These are phyloP conservation scores for Maccullochella peelii DNA, from an alignment of 2,113 vertebrate species.

Conservation along the genomic window DNA sequence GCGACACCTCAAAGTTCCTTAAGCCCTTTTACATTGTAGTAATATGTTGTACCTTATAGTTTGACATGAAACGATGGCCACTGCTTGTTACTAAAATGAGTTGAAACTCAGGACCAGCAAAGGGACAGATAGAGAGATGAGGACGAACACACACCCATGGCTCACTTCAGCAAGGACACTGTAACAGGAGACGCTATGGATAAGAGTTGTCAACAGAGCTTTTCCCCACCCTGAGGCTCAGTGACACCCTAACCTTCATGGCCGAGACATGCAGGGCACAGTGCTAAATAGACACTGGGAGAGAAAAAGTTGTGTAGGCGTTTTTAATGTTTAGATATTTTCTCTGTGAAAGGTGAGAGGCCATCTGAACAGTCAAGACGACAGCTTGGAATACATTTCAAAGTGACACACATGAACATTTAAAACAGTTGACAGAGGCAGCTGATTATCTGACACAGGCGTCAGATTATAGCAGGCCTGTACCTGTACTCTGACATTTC, in stretches of 20 bases:
- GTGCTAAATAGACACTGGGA: constrained; percentile 2
- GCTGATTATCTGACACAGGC: constrained; percentile 38
- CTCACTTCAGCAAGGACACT: constrained; percentile 18
- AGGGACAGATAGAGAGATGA: background rate
- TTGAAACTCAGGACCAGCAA: background rate
- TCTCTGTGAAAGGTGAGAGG: constrained; percentile 22
- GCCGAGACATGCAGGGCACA: background rate
- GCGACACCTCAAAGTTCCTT: background rate
- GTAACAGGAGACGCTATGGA: background rate
- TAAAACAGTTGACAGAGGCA: constrained; percentile 2
- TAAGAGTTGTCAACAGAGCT: constrained; percentile 33
- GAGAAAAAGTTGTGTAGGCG: background rate
- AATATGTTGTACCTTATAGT: background rate
- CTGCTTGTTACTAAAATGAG: background rate
- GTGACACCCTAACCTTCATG: background rate
- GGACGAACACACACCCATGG: background rate
- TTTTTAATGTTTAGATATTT: constrained; percentile 53
- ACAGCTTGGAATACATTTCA: constrained; percentile 39
- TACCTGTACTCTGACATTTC: constrained; percentile 4
- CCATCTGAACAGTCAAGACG: background rate
- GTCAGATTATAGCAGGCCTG: constrained; percentile 1
- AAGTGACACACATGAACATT: constrained; percentile 44
- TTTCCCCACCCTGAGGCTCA: constrained; percentile 1
- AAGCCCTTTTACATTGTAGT: background rate
- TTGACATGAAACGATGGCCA: background rate